Conservation (phyloP, 1,140 invertebrate species). For the Pemphigus obesinymphae region DNA sequence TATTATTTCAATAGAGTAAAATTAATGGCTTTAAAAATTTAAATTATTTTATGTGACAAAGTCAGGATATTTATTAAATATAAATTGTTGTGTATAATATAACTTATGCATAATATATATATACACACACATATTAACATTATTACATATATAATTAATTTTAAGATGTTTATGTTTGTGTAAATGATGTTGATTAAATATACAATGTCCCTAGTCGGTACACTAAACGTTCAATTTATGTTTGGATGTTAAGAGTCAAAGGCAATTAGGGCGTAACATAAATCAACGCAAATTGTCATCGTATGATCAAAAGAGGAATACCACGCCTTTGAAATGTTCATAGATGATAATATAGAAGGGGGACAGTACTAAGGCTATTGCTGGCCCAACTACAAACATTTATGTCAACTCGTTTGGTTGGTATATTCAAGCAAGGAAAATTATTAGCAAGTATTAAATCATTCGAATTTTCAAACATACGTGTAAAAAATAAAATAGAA, state of each 20-base stretch:
- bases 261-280: neutral
- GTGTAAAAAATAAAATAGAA: neutral
- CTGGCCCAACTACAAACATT: neutral
- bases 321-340: slow-evolving; percentile 19
- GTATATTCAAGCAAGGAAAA: neutral
- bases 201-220: neutral
- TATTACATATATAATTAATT: neutral
- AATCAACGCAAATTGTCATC: slow-evolving; percentile 15
- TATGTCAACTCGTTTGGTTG: neutral
- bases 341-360: neutral
- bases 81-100: too few relatives aligned
- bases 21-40: too few relatives aligned
- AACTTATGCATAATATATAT: too few relatives aligned
- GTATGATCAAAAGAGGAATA: slow-evolving; percentile 2
- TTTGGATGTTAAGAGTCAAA: slow-evolving; percentile 3
- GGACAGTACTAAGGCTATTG: neutral
- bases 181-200: neutral
- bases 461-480: neutral
- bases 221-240: slow-evolving; percentile 1
- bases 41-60: too few relatives aligned
- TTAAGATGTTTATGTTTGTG: neutral
- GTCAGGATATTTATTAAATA: too few relatives aligned
- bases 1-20: too few relatives aligned
- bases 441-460: neutral
- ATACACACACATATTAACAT: too few relatives aligned